Conservation (phyloP, 1,140 invertebrate genomes). For the Hyphantria cunea region DNA sequence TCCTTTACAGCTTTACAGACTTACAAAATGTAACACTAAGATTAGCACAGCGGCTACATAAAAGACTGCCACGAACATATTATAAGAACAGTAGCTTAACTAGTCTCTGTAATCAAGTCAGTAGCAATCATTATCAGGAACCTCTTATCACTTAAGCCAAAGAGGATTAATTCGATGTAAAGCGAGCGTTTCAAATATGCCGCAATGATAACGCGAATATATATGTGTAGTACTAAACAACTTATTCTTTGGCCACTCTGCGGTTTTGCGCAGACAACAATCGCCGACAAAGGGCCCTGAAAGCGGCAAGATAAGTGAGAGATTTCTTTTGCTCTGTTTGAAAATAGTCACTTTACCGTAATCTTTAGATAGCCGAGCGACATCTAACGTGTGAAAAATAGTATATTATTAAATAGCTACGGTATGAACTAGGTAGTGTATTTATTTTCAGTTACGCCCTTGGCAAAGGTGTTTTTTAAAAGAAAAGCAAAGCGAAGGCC, state of each 20-base stretch:
- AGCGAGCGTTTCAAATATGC: slow-evolving; percentile 46
- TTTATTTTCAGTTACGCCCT: too few relatives aligned
- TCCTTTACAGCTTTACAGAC: too few relatives aligned
- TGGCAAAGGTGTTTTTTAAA: too few relatives aligned
- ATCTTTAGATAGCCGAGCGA: background rate
- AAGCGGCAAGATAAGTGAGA: slow-evolving; percentile 10
- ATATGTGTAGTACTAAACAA: slow-evolving; percentile 11
- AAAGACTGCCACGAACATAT: background rate
- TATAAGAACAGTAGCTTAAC: slow-evolving; percentile 12
- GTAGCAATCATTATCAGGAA: slow-evolving; percentile 42
- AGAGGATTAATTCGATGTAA: slow-evolving; percentile 49
- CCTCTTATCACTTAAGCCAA: slow-evolving; percentile 62
- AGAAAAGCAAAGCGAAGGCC: too few relatives aligned
- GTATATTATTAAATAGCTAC: background rate
- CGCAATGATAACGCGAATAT: slow-evolving; percentile 34
- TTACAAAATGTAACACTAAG: too few relatives aligned
- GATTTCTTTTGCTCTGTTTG: background rate
- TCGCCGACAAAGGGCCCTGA: slow-evolving; percentile 20
- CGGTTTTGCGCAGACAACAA: slow-evolving; percentile 16
- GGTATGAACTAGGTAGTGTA: too few relatives aligned
- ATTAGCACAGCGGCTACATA: too few relatives aligned
- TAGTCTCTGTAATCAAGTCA: slow-evolving; percentile 1
- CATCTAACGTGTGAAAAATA: background rate
- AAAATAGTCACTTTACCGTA: background rate
- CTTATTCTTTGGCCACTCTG: slow-evolving; percentile 11